Base-by-base conservation (phyloP, 2,797 vertebrate genomes). In the Sebastes trivittatus region DNA sequence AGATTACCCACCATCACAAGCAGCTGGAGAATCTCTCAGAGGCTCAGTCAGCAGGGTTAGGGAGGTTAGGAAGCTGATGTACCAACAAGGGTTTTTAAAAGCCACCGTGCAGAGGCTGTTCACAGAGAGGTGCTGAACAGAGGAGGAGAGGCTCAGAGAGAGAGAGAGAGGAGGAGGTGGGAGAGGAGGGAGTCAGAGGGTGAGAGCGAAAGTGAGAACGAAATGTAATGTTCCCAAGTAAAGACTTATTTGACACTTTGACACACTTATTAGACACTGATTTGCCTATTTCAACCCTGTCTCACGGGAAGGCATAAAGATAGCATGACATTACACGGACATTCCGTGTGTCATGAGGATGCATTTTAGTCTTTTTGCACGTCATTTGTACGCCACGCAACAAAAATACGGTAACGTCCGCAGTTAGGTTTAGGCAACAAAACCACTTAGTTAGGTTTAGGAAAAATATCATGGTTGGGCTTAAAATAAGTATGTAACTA, bases 81-180 rank as follows among this genome's bases (percentile, higher is more conserved):
- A 85, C 85, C 84, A 90, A 88, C 85, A 86, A 87, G 81, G 83
- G 78, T 85, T 88, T 46, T 91, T 80, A 86, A 91, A 90, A 88
- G 87, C 79, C 74, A 71, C 25, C 34, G 79, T 76, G 79, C 66
- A 76, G 84, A 77, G 77, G 75, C 83, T 88, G 89, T 78, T 83
- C 78, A 77, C 75, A 71, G 67, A 78, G 83, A 86, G 77, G 68
- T 64, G 82, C 66, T 75, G 85, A 86, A 82, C 27, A 72, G 66
- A 88, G 72, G 74, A 56, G 68, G 36, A 30, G 54, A 73, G 49
- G 72, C 55, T 58, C 66, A 62, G 68, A 80, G 76, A 78, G 23
- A 80, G 25, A 79, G 23, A 46, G 29, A 58, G 34, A 14, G 70
- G 58, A 49, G 42, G 61, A 54, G 60, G 20, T 25, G 22, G 25